Evolutionary conservation across 2,888 invertebrate species (phyloP).

Genomic region (Imbricaverruca yamaguchii): DNA sequence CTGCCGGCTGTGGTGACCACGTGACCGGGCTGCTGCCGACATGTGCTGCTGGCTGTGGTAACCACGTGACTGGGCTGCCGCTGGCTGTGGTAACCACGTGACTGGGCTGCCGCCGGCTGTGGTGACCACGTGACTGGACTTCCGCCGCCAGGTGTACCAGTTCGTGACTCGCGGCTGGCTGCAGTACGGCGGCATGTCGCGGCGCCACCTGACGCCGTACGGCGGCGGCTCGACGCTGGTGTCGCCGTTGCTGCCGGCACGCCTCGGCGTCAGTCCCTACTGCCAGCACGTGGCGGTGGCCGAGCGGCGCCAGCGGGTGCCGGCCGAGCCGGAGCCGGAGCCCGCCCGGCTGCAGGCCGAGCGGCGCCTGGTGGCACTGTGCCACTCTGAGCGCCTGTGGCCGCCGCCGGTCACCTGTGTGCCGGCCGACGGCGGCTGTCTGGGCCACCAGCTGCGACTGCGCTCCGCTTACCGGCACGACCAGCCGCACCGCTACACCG

Average conservation of each 20-base stretch:
- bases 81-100: too few species aligned
- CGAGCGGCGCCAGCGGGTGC: background rate
- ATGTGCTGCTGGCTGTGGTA: too few species aligned
- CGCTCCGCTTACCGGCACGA: background rate
- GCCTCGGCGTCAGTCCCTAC: background rate
- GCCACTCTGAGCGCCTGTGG: background rate
- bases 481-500: background rate
- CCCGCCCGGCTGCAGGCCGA: background rate
- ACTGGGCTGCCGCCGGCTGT: background rate
- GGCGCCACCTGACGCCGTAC: background rate
- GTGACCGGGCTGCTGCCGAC: too few species aligned
- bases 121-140: background rate
- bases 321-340: background rate
- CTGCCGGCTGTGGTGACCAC: too few species aligned
- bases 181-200: constrained; percentile 18
- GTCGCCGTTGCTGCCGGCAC: background rate
- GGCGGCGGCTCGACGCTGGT: background rate
- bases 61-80: constrained; percentile 24
- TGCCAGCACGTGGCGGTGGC: background rate
- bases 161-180: background rate
- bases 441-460: background rate
- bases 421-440: background rate
- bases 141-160: background rate
- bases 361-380: background rate
- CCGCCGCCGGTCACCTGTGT: background rate